Conservation (phyloP, 2,888 invertebrate species). For the Dasysyrphus albostriatus region DNA sequence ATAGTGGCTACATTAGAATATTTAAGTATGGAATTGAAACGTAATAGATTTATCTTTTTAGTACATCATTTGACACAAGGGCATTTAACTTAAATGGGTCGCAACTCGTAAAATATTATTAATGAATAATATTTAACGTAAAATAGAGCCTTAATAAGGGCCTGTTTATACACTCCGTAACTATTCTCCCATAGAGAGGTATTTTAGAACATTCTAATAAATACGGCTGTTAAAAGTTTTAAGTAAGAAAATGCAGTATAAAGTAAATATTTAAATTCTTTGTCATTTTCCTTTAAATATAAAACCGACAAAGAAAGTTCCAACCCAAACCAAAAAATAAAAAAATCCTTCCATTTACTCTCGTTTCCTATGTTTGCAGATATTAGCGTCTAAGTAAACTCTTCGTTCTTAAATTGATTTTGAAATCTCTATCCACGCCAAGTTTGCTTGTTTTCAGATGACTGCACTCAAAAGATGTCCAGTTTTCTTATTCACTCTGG, state of each 20-base stretch:
- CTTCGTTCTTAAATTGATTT: conserved; percentile 20
- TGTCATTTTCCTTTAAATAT: background rate
- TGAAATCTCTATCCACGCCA: conserved; percentile 28
- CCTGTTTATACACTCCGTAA: too few relatives aligned
- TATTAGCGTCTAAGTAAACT: conserved; percentile 23
- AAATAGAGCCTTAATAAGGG: too few relatives aligned
- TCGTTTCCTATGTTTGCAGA: background rate
- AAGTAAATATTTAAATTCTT: background rate
- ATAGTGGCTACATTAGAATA: too few relatives aligned
- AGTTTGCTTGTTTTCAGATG: conserved; percentile 29
- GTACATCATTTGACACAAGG: too few relatives aligned
- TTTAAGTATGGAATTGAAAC: too few relatives aligned
- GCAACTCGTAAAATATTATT: too few relatives aligned
- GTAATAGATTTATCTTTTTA: too few relatives aligned
- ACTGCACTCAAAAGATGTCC: conserved; percentile 28
- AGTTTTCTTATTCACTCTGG: background rate
- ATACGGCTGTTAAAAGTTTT: too few relatives aligned
- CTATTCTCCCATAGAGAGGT: too few relatives aligned
- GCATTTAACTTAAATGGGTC: too few relatives aligned
- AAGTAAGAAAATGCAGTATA: background rate
- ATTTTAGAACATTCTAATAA: too few relatives aligned
- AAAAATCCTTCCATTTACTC: background rate
- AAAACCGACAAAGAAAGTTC: background rate
- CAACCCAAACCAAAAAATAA: background rate
- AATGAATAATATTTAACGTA: too few relatives aligned